phyloP scores from a whole-genome alignment of 1,140 invertebrate genomes.

The Pollicipes pollicipes region DNA sequence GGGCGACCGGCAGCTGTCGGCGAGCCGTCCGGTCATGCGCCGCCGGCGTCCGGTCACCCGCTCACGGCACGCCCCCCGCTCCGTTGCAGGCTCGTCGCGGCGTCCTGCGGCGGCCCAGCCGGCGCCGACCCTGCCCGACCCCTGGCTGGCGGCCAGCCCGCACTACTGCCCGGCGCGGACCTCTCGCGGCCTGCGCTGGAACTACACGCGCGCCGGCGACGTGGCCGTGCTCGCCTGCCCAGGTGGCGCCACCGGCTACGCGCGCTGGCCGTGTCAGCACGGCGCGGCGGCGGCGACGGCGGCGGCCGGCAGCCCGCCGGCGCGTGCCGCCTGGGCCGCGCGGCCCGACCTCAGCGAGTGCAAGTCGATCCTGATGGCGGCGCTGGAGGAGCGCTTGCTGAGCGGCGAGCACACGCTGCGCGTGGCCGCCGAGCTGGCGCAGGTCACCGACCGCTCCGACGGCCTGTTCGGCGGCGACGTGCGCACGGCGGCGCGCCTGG shows the following conservation, averaged over 20 bases:
- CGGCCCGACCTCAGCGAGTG: constrained; percentile 74
- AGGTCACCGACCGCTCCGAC: constrained; percentile 60
- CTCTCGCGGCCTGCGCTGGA: constrained; percentile 54
- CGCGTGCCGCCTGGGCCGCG: constrained; percentile 45
- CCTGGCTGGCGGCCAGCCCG: neutral
- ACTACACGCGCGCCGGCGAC: constrained; percentile 56
- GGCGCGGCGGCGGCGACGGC: neutral
- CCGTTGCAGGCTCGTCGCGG: neutral
- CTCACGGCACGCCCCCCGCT: neutral
- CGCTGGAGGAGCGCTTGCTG: constrained; percentile 54
- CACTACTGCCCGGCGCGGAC: neutral
- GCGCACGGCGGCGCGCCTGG: constrained; percentile 70
- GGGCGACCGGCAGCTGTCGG: too few relatives aligned
- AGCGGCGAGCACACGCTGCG: constrained; percentile 43
- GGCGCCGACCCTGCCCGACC: neutral
- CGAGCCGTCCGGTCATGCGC: neutral
- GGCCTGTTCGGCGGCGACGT: constrained; percentile 79
- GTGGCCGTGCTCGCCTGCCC: constrained; percentile 64
- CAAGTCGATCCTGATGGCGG: constrained; percentile 70
- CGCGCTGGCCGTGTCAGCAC: constrained; percentile 49
- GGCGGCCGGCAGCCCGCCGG: constrained; percentile 38
- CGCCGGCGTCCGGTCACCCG: too few relatives aligned
- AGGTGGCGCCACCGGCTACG: constrained; percentile 66
- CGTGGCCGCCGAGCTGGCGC: constrained; percentile 25
- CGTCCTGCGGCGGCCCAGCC: too few relatives aligned